These are phyloP conservation scores for Phytoseiulus persimilis DNA, from an alignment of 2,888 invertebrate genomes.

Conservation along the genomic window DNA sequence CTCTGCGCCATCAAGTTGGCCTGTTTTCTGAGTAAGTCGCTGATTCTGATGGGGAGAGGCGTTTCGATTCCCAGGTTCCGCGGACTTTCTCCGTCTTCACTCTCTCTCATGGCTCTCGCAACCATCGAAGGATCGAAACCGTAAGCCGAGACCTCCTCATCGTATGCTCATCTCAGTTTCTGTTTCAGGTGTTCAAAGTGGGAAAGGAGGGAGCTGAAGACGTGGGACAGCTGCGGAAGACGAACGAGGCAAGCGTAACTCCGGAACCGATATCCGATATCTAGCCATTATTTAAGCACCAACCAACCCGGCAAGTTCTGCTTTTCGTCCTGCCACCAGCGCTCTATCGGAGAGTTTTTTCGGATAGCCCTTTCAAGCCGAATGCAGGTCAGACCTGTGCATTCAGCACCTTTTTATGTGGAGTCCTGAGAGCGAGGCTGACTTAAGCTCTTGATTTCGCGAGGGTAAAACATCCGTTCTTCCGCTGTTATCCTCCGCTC, in stretches of 20 bases:
- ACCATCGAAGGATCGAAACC: neutral
- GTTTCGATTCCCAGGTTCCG: no score
- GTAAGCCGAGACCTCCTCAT: neutral
- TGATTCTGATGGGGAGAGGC: no score
- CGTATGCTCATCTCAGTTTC: conserved; percentile 5
- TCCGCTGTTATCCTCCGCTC: no score
- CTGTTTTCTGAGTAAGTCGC: no score
- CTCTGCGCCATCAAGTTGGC: no score
- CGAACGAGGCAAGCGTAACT: neutral
- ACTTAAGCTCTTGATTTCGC: no score
- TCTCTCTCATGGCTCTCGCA: no score
- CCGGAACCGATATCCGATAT: conserved; percentile 5
- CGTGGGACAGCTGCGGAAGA: neutral
- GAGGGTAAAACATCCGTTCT: no score
- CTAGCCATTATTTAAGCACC: neutral
- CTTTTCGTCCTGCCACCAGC: neutral
- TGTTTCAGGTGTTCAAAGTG: neutral
- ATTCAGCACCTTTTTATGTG: neutral
- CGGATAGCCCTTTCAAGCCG: neutral
- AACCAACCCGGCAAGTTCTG: neutral
- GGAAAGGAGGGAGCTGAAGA: neutral
- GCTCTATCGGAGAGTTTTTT: neutral
- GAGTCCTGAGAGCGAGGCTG: neutral
- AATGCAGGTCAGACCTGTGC: neutral
- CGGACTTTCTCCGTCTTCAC: no score